These are phyloP conservation scores for Drosophila mauritiana DNA, from an alignment of 1,140 invertebrate species.

Conservation along the genomic window DNA sequence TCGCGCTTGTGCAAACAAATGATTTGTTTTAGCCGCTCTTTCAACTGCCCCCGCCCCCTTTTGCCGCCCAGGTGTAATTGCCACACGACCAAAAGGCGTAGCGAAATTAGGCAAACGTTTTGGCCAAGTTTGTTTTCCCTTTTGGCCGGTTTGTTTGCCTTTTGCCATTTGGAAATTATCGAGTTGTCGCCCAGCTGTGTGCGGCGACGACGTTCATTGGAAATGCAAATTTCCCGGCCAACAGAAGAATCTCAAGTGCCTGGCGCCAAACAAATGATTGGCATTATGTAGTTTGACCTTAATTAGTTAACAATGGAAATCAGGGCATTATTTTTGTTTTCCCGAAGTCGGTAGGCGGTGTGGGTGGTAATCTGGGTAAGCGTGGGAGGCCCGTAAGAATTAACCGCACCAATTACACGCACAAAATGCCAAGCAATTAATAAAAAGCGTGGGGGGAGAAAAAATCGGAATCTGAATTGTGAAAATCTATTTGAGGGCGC, in stretches of 20 bases:
- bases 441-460: constrained; percentile 4
- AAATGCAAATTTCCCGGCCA: constrained; percentile 41
- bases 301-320: constrained; percentile 65
- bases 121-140: constrained; percentile 25
- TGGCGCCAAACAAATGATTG: constrained; percentile 46
- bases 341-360: background rate
- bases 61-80: constrained; percentile 47
- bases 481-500: constrained; percentile 53
- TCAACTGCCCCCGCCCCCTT: background rate
- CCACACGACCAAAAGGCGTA: constrained; percentile 49
- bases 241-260: constrained; percentile 19
- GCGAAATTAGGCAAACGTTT: constrained; percentile 51
- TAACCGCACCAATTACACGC: constrained; percentile 64
- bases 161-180: constrained; percentile 67
- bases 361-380: background rate
- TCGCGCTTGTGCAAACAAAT: constrained; percentile 82
- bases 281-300: constrained; percentile 50
- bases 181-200: constrained; percentile 57
- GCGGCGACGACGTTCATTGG: constrained; percentile 9
- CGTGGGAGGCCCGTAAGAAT: constrained; percentile 12
- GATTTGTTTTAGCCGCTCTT: constrained; percentile 72
- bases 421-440: constrained; percentile 67
- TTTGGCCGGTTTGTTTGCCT: constrained; percentile 40
- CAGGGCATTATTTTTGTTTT: constrained; percentile 11
- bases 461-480: constrained; percentile 17